These are phyloP conservation scores for Isichthys henryi DNA, from an alignment of 2,113 vertebrate genomes.

Conservation along the genomic window DNA sequence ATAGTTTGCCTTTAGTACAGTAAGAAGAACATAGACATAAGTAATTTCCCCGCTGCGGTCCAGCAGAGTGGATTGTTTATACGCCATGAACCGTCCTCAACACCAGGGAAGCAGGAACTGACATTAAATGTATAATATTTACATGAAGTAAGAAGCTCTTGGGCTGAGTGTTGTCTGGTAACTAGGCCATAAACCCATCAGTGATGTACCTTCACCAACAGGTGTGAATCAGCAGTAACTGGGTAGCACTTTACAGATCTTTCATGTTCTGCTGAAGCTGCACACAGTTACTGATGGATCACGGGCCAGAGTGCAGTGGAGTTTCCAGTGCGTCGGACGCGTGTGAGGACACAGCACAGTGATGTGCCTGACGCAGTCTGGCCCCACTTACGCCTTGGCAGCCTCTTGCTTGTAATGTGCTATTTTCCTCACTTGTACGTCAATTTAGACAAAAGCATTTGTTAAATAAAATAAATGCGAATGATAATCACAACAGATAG, in stretches of 20 bases:
- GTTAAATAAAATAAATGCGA: background rate
- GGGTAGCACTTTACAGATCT: background rate
- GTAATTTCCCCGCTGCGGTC: background rate
- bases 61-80: background rate
- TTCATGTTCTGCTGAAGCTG: background rate
- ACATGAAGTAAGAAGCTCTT: background rate
- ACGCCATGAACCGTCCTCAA: background rate
- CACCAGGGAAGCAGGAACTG: background rate
- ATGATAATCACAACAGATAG: background rate
- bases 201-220: background rate
- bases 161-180: background rate
- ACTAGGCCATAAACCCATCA: background rate
- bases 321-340: background rate
- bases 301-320: background rate
- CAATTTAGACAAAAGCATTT: background rate
- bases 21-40: background rate
- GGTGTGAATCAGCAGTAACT: background rate
- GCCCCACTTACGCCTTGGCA: background rate
- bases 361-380: background rate
- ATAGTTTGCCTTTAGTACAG: background rate
- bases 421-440: background rate
- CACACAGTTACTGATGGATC: background rate
- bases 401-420: background rate
- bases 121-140: background rate
- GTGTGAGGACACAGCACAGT: background rate